Percentiles rank a stretch among this genome's conserved stretches.
phyloP scores from a whole-genome alignment of 2,888 invertebrate genomes.

The Euzophera pinguis region DNA sequence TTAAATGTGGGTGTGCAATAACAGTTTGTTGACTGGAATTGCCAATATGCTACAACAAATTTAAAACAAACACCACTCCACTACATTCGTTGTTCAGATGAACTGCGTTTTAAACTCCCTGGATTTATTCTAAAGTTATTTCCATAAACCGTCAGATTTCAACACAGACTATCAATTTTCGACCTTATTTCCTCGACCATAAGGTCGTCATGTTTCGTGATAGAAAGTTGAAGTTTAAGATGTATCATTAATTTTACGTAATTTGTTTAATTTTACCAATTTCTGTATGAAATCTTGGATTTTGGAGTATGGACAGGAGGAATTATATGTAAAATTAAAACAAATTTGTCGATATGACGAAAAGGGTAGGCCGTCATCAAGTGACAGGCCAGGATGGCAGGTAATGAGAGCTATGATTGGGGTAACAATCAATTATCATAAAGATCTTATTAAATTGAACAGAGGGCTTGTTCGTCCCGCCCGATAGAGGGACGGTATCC shows the following conservation, averaged over 20 bases:
- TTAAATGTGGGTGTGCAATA: too few relatives aligned
- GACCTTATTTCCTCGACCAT: constrained; percentile 24
- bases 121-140: constrained; percentile 68
- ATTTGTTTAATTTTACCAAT: constrained; percentile 15
- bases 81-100: constrained; percentile 31
- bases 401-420: too few relatives aligned
- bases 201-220: background rate
- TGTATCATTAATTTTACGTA: constrained; percentile 13
- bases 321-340: background rate
- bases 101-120: constrained; percentile 60
- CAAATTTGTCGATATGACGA: too few relatives aligned
- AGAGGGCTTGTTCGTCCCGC: too few relatives aligned
- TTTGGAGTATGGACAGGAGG: background rate
- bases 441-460: too few relatives aligned
- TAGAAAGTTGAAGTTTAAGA: background rate
- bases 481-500: too few relatives aligned
- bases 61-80: constrained; percentile 26
- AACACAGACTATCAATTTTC: constrained; percentile 25
- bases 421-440: too few relatives aligned
- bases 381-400: too few relatives aligned
- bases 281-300: background rate
- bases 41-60: background rate
- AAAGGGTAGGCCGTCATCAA: too few relatives aligned
- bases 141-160: constrained; percentile 48
- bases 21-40: too few relatives aligned